phyloP scores from a whole-genome alignment of 2,888 invertebrate species.

The Leptura quadrifasciata region DNA sequence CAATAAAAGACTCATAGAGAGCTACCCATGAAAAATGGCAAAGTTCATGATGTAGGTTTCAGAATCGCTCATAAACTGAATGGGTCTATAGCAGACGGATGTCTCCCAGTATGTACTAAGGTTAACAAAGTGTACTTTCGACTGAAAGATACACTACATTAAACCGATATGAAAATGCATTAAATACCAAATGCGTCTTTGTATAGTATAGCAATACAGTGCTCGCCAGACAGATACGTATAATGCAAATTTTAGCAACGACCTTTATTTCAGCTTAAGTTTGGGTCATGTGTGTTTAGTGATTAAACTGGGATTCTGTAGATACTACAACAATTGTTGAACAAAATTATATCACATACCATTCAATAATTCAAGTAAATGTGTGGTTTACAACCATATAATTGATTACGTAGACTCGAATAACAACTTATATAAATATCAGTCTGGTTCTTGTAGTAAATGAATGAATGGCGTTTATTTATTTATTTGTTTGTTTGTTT shows the following conservation, averaged over 20 bases:
- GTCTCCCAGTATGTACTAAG: slow-evolving; percentile 14
- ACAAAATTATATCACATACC: too few relatives aligned
- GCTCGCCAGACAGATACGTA: background rate
- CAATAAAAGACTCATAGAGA: background rate
- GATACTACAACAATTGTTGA: too few relatives aligned
- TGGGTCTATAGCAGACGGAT: slow-evolving; percentile 4
- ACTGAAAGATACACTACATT: slow-evolving; percentile 26
- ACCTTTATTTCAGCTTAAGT: background rate
- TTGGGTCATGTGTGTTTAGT: background rate
- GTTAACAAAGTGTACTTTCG: slow-evolving; percentile 26
- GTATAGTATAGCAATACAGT: background rate
- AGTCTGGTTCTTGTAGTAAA: too few relatives aligned
- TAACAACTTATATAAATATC: too few relatives aligned
- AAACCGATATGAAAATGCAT: slow-evolving; percentile 26
- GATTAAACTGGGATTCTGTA: background rate
- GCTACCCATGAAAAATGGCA: slow-evolving; percentile 4
- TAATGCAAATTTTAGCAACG: background rate
- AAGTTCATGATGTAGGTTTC: background rate
- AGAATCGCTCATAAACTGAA: slow-evolving; percentile 28
- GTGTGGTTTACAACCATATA: too few relatives aligned
- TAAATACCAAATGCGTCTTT: slow-evolving; percentile 22
- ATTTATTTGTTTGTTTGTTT: too few relatives aligned
- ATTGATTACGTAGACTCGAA: too few relatives aligned
- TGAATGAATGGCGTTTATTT: too few relatives aligned
- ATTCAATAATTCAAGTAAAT: too few relatives aligned